phyloP scores from a whole-genome alignment of 2,888 invertebrate genomes.

The Metallyticus violacea region DNA sequence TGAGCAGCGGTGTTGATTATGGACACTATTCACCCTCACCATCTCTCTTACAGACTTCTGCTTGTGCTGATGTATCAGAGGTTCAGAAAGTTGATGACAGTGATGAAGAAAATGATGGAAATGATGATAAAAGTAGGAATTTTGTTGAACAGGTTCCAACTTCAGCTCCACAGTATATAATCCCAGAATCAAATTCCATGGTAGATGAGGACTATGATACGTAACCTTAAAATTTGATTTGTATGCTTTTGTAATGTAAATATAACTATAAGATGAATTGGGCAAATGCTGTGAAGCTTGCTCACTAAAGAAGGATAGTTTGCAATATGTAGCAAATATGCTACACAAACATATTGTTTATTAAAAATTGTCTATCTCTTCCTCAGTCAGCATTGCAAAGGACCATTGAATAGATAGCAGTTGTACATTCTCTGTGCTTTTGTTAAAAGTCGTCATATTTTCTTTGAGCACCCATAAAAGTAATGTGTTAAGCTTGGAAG shows the following conservation, averaged over 20 bases:
- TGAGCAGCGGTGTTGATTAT: neutral
- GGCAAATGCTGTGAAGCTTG: neutral
- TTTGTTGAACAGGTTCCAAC: neutral
- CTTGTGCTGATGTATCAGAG: neutral
- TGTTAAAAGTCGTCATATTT: neutral
- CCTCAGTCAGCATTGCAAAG: neutral
- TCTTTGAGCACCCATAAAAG: neutral
- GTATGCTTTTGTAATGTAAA: neutral
- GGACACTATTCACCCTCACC: neutral
- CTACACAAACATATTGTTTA: neutral
- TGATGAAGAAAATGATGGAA: neutral
- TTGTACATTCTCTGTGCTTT: neutral
- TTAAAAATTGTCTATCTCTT: neutral
- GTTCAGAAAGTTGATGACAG: neutral
- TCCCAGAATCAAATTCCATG: neutral
- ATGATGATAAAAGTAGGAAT: neutral
- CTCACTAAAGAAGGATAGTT: neutral
- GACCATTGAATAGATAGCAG: no score
- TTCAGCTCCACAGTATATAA: neutral
- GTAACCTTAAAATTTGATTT: neutral
- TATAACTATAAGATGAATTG: neutral
- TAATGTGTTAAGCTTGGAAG: neutral
- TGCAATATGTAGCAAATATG: neutral
- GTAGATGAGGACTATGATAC: slow-evolving; percentile 31
- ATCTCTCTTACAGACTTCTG: neutral